Evolutionary conservation across 2,113 vertebrate genomes (phyloP), one percentile per base, ranked within the genome.

Genomic region (Charina bottae): DNA sequence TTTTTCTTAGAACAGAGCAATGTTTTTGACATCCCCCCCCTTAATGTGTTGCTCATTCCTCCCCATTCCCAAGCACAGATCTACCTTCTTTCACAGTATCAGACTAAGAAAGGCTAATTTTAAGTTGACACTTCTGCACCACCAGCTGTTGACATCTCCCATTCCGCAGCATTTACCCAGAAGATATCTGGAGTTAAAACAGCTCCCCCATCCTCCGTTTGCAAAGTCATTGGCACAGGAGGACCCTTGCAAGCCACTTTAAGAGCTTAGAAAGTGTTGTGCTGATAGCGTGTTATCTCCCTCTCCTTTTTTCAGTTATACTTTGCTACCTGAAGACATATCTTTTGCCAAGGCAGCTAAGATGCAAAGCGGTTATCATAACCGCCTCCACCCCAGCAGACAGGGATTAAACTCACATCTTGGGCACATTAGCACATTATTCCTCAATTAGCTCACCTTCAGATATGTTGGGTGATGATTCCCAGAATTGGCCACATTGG

Each of bases 331-430:
- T 95, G 97, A 72, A n/a, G 93, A 96, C 94, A 93, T 92, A 19
- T 95, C 96, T 94, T 93, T 95, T 93, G 94, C 46, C 1, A 1
- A 2, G 19, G 90, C 85, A 15, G 86, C 91, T 92, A 83, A 93
- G 92, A 95, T 94, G 97, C 97, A 97, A 97, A 98, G 97, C 93
- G 92, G 97, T 97, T 97, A 97, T 97, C 97, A 97, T 96, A 96
- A 96, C 28, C 97, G 92, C 93, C 49, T 49, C 49, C 28, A 3
- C 62, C 12, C 26, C 62, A n/a, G 62, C 62, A 64, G 26, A 64
- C 62, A 28, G 62, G 62, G 62, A 64, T 64, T 64, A 64, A 64
- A 11, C 26, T 64, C 62, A 28, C 62, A 64, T 64, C 62, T 64
- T 64, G 62, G 62, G 9, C 62, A 1, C n/a, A 64, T 64, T 64